Conservation (phyloP, 2,888 invertebrate genomes). For the Dyspetes luteomarginatus region DNA sequence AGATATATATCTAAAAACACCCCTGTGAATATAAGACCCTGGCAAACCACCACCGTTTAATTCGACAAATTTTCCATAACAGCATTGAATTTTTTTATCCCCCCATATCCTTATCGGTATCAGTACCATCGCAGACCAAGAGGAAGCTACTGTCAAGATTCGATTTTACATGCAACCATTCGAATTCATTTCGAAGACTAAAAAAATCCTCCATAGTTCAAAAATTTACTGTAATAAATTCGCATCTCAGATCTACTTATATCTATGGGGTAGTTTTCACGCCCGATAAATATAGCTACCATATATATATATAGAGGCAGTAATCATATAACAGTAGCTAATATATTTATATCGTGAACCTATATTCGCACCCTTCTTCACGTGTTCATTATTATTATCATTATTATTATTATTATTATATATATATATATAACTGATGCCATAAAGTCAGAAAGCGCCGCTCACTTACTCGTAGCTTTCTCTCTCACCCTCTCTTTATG, state of each 20-base stretch:
- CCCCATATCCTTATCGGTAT: slow-evolving; percentile 1
- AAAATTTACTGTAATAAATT: background rate
- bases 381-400: too few relatives aligned
- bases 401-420: slow-evolving; percentile 3
- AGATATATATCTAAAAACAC: slow-evolving; percentile 47
- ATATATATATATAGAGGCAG: background rate
- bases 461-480: slow-evolving; percentile 32
- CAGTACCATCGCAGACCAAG: background rate
- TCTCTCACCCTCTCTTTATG: slow-evolving; percentile 40
- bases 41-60: slow-evolving; percentile 43
- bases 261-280: background rate
- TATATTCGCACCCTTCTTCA: background rate
- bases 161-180: background rate
- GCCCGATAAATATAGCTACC: background rate
- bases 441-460: slow-evolving; percentile 25
- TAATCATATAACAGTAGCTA: background rate
- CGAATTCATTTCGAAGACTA: background rate
- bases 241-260: background rate
- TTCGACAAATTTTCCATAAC: slow-evolving; percentile 51
- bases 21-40: slow-evolving; percentile 28
- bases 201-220: background rate
- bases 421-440: background rate
- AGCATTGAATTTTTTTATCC: background rate
- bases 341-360: background rate
- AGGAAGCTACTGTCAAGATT: background rate